Evolutionary conservation across 2,888 invertebrate genomes (phyloP).

Genomic region (Aphodius sticticus): DNA sequence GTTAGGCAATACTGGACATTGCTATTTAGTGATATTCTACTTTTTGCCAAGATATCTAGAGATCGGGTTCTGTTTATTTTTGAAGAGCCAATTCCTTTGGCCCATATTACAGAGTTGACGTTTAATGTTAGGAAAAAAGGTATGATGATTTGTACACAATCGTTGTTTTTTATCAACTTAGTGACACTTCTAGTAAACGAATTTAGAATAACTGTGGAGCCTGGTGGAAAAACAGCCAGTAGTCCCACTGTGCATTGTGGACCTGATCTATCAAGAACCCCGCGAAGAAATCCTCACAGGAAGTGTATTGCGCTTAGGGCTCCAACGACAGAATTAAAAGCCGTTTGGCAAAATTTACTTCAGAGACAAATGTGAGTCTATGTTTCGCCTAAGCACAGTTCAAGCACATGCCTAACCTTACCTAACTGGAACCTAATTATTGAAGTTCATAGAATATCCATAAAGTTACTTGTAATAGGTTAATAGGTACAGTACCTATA

Average conservation of each 20-base stretch:
- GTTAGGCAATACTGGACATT: constrained; percentile 87
- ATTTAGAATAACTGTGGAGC: constrained; percentile 80
- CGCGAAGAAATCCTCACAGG: constrained; percentile 71
- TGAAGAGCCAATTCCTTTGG: constrained; percentile 83
- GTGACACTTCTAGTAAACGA: constrained; percentile 74
- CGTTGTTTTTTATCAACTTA: neutral
- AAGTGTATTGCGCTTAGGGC: constrained; percentile 79
- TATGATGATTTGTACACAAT: constrained; percentile 49
- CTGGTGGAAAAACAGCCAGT: constrained; percentile 69
- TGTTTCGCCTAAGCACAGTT: constrained; percentile 11
- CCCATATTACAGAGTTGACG: constrained; percentile 81
- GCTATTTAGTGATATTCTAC: constrained; percentile 82
- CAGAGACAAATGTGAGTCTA: constrained; percentile 84
- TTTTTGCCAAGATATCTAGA: constrained; percentile 86
- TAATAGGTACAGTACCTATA: constrained; percentile 25
- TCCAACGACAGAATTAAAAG: constrained; percentile 84
- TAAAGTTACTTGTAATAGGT: constrained; percentile 40
- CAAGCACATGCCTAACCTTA: constrained; percentile 9
- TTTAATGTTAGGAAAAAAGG: constrained; percentile 88
- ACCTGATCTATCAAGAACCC: constrained; percentile 68
- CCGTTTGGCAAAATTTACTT: constrained; percentile 89
- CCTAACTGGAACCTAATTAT: constrained; percentile 32
- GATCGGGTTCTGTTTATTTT: constrained; percentile 88
- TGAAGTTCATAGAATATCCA: constrained; percentile 43
- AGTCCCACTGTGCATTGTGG: constrained; percentile 80